A percentile compares a stretch with the other conserved stretches of the same genome.
These are phyloP conservation scores for Orthonychiurus folsomi DNA, from an alignment of 2,888 invertebrate species.

Conservation along the genomic window DNA sequence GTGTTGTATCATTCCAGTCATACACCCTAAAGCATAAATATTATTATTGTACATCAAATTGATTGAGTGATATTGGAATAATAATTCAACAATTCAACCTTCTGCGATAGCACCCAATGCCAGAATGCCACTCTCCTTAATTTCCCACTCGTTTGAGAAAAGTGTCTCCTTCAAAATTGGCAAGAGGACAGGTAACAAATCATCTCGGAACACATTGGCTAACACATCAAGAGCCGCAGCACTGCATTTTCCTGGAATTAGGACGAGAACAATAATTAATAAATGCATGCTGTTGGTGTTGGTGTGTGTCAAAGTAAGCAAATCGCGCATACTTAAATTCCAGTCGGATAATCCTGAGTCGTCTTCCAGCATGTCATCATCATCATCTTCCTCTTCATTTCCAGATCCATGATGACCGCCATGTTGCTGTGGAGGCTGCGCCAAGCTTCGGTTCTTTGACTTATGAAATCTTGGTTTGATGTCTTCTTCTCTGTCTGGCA, in stretches of 20 bases:
- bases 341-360: slow-evolving; percentile 90
- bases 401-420: slow-evolving; percentile 18
- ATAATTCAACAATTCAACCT: slow-evolving; percentile 45
- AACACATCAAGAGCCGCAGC: slow-evolving; percentile 95
- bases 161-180: slow-evolving; percentile 95
- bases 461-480: slow-evolving; percentile 95
- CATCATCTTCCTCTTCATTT: slow-evolving; percentile 53
- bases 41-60: not conserved
- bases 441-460: slow-evolving; percentile 56
- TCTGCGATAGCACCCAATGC: slow-evolving; percentile 84
- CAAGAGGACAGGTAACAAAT: slow-evolving; percentile 82
- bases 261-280: slow-evolving; percentile 7
- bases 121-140: slow-evolving; percentile 87
- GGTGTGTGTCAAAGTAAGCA: too few relatives aligned
- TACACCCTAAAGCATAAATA: slow-evolving; percentile 55
- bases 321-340: slow-evolving; percentile 86
- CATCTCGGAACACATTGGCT: slow-evolving; percentile 93
- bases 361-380: slow-evolving; percentile 71
- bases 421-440: slow-evolving; percentile 49
- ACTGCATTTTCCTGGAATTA: slow-evolving; percentile 72
- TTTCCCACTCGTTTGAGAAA: slow-evolving; percentile 91
- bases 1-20: slow-evolving; percentile 94
- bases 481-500: slow-evolving; percentile 94
- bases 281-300: not conserved
- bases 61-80: not conserved